A percentile compares a stretch with the other conserved stretches of the same genome.
phyloP scores from a whole-genome alignment of 2,797 vertebrate genomes.

The Phalanger gymnotis region DNA sequence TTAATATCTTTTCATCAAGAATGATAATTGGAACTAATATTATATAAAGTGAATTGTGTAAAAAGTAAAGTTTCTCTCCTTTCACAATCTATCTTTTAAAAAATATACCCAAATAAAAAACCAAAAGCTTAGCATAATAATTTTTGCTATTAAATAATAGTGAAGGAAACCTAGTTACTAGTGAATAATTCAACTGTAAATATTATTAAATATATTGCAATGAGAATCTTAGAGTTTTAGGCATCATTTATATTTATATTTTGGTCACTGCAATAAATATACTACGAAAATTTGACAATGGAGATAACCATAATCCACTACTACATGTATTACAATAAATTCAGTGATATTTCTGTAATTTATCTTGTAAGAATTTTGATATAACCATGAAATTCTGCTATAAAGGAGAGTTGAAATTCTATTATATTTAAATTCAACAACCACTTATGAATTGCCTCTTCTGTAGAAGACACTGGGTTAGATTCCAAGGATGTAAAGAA shows the following conservation, averaged over 20 bases:
- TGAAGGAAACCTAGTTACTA: constrained; percentile 25
- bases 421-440: neutral
- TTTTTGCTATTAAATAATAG: constrained; percentile 28
- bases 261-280: neutral
- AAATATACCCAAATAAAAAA: constrained; percentile 20
- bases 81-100: neutral
- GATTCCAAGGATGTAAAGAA: neutral
- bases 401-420: constrained; percentile 34
- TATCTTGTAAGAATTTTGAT: neutral
- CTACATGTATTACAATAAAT: neutral
- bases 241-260: neutral
- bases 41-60: neutral
- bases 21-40: neutral
- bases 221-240: neutral
- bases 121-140: neutral
- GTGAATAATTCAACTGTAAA: constrained; percentile 17
- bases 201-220: neutral
- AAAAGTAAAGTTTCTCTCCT: constrained; percentile 15
- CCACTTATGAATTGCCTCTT: neutral
- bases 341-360: neutral
- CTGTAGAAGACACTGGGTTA: neutral
- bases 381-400: neutral
- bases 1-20: constrained; percentile 37
- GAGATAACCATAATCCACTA: neutral
- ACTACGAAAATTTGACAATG: neutral